Evolutionary conservation across 2,888 invertebrate species (phyloP).

Genomic region (Drosophila affinis): DNA sequence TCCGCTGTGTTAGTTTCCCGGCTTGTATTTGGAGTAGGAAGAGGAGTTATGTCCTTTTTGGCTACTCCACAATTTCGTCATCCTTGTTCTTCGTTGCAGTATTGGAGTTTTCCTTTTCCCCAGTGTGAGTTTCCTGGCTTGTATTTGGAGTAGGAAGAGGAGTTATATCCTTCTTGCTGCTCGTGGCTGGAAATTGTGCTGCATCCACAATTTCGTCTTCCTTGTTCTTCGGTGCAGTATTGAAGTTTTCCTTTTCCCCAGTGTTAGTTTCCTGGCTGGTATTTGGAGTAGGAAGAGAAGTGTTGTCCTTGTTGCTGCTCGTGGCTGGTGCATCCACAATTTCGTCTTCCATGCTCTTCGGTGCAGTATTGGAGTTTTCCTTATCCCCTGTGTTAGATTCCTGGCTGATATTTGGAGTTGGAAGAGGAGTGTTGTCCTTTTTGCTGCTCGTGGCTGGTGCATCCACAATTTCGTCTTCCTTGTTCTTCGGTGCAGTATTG

Average conservation of each 20-base stretch:
- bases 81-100: slow-evolving; percentile 25
- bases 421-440: too few species aligned
- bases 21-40: neutral
- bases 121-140: neutral
- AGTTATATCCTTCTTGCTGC: too few species aligned
- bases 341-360: too few species aligned
- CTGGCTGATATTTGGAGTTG: too few species aligned
- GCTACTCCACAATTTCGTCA: slow-evolving; percentile 50
- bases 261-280: neutral
- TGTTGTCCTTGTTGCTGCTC: too few species aligned
- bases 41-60: neutral
- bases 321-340: too few species aligned
- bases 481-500: too few species aligned
- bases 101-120: neutral
- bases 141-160: neutral
- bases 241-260: neutral
- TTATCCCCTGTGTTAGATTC: too few species aligned
- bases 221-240: slow-evolving; percentile 16
- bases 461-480: too few species aligned
- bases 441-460: too few species aligned
- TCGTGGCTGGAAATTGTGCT: too few species aligned
- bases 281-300: neutral
- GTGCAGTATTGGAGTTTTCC: too few species aligned
- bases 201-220: slow-evolving; percentile 58
- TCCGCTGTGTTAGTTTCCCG: neutral